Evolutionary conservation across 2,113 vertebrate genomes (phyloP), one percentile per base, ranked within the genome.

Genomic region (Brachyhypopomus occidentalis): DNA sequence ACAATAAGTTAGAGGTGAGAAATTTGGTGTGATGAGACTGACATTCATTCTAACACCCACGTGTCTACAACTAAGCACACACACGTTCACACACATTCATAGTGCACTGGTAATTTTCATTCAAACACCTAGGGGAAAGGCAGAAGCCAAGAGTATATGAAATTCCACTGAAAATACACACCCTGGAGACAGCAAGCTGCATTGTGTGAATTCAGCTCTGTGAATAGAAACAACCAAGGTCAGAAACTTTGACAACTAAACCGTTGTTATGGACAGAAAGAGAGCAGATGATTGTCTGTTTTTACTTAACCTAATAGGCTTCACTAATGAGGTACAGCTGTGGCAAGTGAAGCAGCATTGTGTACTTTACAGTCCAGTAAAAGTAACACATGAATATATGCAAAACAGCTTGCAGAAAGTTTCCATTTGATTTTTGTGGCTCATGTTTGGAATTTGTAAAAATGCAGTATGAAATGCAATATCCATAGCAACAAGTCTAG

Each of bases 91-190:
- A n/a, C 64, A 71, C 38, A 27, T 11, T 30, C 17, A 34, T n/a
- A 19, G 16, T 20, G 63, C 72, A 70, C 6, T 34, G 64, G 62
- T 64, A 67, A 67, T 67, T 67, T 52, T 67, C 64, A 67, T 30
- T 67, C 64, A 67, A 36, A 20, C 17, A 30, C n/a, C 30, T 36
- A 0, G 30, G 30, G 64, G 64, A 20, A 34, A 20, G 19, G 64
- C 64, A 19, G 17, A 67, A 67, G 17, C 62, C 62, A 19, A 30
- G 11, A 64, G 60, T 25, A 11, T 64, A 23, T 67, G 30, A 67
- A 27, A 34, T 67, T 20, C 17, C 30, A 36, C 30, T 36, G 30
- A 67, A 7, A 64, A 30, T 63, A 63, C 22, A 12, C 60, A 4
- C 62, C 62, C 62, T 30, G 25, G 62, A 64, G 62, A 64, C 62